phyloP scores from a whole-genome alignment of 2,797 vertebrate genomes.

The Telmatherina bonti region DNA sequence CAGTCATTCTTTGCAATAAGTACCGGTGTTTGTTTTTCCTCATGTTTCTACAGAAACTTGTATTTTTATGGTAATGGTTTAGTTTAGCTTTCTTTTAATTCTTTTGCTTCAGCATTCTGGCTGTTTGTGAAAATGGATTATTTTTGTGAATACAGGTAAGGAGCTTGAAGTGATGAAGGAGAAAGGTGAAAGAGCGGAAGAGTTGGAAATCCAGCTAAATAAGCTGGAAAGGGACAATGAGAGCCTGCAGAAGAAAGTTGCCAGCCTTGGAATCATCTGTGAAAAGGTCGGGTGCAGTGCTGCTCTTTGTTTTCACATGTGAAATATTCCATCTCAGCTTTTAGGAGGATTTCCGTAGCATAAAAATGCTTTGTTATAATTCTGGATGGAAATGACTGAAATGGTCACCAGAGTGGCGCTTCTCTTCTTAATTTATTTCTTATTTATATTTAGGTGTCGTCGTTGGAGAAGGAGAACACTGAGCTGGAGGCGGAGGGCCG shows the following conservation, averaged over 20 bases:
- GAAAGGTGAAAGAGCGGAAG: slow-evolving; percentile 92
- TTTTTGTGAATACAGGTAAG: slow-evolving; percentile 74
- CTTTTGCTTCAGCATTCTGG: background rate
- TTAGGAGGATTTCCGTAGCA: background rate
- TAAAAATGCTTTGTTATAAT: background rate
- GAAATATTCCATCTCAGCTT: background rate
- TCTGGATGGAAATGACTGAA: background rate
- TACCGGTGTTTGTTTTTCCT: background rate
- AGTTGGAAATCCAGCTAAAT: slow-evolving; percentile 89
- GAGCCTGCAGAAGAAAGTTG: slow-evolving; percentile 92
- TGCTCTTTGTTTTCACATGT: no score
- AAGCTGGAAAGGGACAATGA: slow-evolving; percentile 94
- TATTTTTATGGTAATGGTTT: background rate
- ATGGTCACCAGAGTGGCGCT: background rate
- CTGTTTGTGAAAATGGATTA: background rate
- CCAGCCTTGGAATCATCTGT: slow-evolving; percentile 92
- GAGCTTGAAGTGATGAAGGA: slow-evolving; percentile 94
- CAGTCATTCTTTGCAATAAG: background rate
- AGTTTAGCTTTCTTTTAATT: background rate
- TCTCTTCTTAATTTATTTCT: background rate
- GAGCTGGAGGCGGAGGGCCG: slow-evolving; percentile 92
- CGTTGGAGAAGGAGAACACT: slow-evolving; percentile 93
- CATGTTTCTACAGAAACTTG: background rate
- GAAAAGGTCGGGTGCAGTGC: slow-evolving; percentile 86
- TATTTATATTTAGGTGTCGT: slow-evolving; percentile 59